Evolutionary conservation across 2,888 invertebrate species (phyloP), one percentile per base, ranked within the genome.

Genomic region (Galerucella nymphaeae): DNA sequence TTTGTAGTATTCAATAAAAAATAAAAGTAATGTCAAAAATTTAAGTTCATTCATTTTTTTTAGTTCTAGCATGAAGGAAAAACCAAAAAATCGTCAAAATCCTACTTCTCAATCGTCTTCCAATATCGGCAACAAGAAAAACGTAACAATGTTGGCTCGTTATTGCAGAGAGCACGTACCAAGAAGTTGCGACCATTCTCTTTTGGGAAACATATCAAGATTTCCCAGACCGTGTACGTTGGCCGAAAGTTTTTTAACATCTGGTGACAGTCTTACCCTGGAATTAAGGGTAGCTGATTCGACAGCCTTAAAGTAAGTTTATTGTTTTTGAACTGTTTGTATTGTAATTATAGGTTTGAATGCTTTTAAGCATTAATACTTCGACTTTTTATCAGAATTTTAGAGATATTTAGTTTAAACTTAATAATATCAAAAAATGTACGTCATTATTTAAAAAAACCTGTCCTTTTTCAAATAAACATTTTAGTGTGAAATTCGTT

Each of bases 131-230:
- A 76, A 75, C 62, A 82, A 81, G 71, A 76, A 90, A 70, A 95
- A 95, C 81, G 93, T 94, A 1, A 93, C 93, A 9, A 88, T 95
- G 14, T 89, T 96, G 66, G 95, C 95, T 0, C 89, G 94, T 66
- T 95, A 94, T 85, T 96, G 96, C 84, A 91, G 93, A 68, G 95
- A 95, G 82, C 90, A 93, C 62, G 92, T 95, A 14, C 95, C 95
- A 0, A 90, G 92, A 77, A 94, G 93, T 57, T 96, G 96, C 83
- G 96, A 96, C 84, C 94, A 95, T 80, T 93, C 93, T 0, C 89
- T 95, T 77, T 87, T 95, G 69, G 87, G 88, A 68, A 90, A 90
- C 80, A 81, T 78, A 18, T 85, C 87, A 14, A 80, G 86, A 64
- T 88, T 86, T 79, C 91, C 92, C 20, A 89, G 95, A 72, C 95